Evolutionary conservation across 1,140 invertebrate species (phyloP).

Genomic region (Megalopta genalis): DNA sequence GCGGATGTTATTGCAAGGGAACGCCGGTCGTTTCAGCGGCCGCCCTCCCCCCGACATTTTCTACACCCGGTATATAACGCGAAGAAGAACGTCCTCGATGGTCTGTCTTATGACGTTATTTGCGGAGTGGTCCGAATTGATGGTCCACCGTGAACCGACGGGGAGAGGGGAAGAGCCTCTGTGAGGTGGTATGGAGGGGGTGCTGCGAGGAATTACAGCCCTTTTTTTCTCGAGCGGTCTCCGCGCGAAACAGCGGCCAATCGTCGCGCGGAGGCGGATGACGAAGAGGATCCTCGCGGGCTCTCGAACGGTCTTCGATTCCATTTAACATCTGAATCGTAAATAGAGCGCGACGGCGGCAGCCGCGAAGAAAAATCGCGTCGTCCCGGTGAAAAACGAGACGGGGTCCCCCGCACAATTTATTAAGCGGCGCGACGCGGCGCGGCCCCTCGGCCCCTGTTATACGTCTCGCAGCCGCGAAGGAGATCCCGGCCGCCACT

Average conservation of each 20-base stretch:
- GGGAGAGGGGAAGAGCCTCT: no score
- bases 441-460: no score
- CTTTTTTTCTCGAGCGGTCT: no score
- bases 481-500: conserved; percentile 18
- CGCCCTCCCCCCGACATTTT: conserved; percentile 63
- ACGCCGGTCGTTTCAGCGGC: conserved; percentile 48
- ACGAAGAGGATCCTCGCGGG: conserved; percentile 9
- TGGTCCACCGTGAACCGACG: conserved; percentile 51
- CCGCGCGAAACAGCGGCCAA: no score
- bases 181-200: no score
- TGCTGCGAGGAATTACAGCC: no score
- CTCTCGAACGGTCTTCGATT: conserved; percentile 39
- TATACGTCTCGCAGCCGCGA: no score
- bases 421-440: conserved; percentile 9
- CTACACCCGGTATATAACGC: conserved; percentile 65
- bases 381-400: conserved; percentile 23
- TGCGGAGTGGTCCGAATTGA: conserved; percentile 66
- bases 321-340: conserved; percentile 50
- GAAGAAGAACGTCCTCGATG: conserved; percentile 54
- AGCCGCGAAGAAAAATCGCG: conserved; percentile 16
- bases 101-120: conserved; percentile 71
- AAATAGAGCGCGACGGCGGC: conserved; percentile 30
- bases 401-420: background rate
- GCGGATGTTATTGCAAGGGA: conserved; percentile 69
- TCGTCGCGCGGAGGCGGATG: conserved; percentile 16